These are phyloP conservation scores for Galeopsomyia nigrocyanea DNA, from an alignment of 2,888 invertebrate species.

Conservation along the genomic window DNA sequence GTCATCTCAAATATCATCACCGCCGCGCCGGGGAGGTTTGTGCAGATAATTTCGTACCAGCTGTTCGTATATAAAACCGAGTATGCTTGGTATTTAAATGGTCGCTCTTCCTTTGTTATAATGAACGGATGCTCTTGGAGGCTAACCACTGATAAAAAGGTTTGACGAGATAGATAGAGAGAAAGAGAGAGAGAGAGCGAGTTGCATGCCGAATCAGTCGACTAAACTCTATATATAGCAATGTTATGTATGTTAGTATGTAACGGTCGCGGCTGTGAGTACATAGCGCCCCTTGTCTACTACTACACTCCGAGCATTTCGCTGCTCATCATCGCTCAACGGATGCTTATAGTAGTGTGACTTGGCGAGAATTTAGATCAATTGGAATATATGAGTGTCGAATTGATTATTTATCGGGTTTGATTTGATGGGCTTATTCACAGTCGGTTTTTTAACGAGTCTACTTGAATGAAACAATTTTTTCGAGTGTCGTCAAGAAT, in stretches of 20 bases:
- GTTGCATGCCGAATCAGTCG: slow-evolving; percentile 22
- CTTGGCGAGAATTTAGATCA: background rate
- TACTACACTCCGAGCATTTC: background rate
- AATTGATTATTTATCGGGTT: too few relatives aligned
- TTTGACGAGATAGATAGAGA: slow-evolving; percentile 4
- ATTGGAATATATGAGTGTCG: too few relatives aligned
- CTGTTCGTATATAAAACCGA: slow-evolving; percentile 28
- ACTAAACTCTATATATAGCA: slow-evolving; percentile 31
- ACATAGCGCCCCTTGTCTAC: slow-evolving; percentile 15
- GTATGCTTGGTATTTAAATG: slow-evolving; percentile 27
- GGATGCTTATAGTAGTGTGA: slow-evolving; percentile 5
- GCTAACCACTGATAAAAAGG: slow-evolving; percentile 39
- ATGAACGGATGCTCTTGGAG: slow-evolving; percentile 36
- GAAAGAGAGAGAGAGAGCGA: background rate
- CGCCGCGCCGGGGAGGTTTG: background rate
- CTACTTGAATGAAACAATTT: too few relatives aligned
- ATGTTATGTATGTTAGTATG: too few relatives aligned
- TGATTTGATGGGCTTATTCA: too few relatives aligned
- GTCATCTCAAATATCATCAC: background rate
- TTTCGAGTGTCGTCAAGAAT: too few relatives aligned
- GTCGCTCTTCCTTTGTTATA: slow-evolving; percentile 21
- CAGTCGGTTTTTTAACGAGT: too few relatives aligned
- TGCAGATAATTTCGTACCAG: slow-evolving; percentile 25
- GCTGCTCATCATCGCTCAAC: background rate
- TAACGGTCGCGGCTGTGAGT: background rate